Conservation (phyloP, 2,888 invertebrate genomes). For the Lasiommata megera region DNA sequence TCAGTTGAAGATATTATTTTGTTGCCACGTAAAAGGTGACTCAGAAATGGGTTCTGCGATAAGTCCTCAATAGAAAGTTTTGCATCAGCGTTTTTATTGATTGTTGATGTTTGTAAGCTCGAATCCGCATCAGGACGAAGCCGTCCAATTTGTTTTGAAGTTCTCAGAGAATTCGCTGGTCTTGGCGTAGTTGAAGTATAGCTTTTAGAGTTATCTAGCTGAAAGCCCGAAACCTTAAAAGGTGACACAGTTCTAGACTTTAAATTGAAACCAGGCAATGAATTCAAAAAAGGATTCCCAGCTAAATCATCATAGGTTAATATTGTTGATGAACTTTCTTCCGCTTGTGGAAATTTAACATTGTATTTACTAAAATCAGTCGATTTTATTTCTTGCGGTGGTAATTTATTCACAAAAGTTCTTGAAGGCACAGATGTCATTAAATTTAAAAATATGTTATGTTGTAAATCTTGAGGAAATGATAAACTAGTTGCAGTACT, state of each 20-base stretch:
- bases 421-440: neutral
- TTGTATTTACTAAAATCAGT: constrained; percentile 1
- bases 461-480: neutral
- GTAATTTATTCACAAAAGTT: neutral
- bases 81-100: neutral
- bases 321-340: neutral
- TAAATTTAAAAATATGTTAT: constrained; percentile 8
- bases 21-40: neutral
- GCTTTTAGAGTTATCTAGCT: neutral
- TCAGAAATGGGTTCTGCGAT: constrained; percentile 8
- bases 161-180: neutral
- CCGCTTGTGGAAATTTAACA: neutral
- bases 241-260: constrained; percentile 1
- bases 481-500: neutral
- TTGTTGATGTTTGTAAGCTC: neutral
- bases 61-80: neutral
- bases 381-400: neutral
- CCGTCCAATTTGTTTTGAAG: neutral
- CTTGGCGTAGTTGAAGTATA: neutral
- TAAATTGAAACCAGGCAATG: neutral
- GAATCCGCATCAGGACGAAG: neutral
- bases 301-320: constrained; percentile 17
- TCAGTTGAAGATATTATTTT: neutral
- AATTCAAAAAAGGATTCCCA: constrained; percentile 21
- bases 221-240: neutral